These are phyloP conservation scores for Musca domestica DNA, from an alignment of 1,140 invertebrate species.

Conservation along the genomic window DNA sequence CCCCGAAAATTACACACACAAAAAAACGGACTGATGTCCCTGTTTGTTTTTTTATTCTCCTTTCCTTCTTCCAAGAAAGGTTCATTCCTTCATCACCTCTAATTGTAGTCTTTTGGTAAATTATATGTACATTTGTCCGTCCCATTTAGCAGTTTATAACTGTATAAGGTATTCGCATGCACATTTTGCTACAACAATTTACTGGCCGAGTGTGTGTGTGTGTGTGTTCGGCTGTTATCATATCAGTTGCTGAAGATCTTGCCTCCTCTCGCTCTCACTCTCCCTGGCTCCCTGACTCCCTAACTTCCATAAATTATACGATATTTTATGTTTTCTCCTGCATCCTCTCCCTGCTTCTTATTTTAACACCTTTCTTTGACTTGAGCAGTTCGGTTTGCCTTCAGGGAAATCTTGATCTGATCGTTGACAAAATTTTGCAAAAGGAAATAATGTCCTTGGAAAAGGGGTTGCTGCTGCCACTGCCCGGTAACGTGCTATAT, in stretches of 20 bases:
- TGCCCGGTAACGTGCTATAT: constrained; percentile 6
- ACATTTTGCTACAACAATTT: not conserved
- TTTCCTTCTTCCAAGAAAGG: too few relatives aligned
- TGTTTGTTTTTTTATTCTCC: too few relatives aligned
- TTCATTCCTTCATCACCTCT: constrained; percentile 8
- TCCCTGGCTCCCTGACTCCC: too few relatives aligned
- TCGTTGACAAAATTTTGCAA: not conserved
- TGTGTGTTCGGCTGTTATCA: too few relatives aligned
- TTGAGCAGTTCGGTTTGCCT: not conserved
- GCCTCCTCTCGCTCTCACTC: too few relatives aligned
- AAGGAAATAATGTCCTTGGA: constrained; percentile 8
- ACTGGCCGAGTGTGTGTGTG: not conserved
- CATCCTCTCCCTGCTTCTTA: not conserved
- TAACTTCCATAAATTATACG: constrained; percentile 13
- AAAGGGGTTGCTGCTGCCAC: constrained; percentile 1
- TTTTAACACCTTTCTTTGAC: constrained; percentile 13
- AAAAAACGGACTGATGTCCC: too few relatives aligned
- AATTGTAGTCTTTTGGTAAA: constrained; percentile 13
- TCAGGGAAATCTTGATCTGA: not conserved
- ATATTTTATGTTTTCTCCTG: not conserved
- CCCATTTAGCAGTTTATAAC: constrained; percentile 16
- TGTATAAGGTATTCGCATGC: not conserved
- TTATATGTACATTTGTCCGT: constrained; percentile 2
- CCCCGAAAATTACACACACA: not conserved
- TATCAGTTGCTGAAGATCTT: too few relatives aligned